These are phyloP conservation scores for Leptinotarsa tumamoca DNA, from an alignment of 2,888 invertebrate genomes.

Conservation along the genomic window DNA sequence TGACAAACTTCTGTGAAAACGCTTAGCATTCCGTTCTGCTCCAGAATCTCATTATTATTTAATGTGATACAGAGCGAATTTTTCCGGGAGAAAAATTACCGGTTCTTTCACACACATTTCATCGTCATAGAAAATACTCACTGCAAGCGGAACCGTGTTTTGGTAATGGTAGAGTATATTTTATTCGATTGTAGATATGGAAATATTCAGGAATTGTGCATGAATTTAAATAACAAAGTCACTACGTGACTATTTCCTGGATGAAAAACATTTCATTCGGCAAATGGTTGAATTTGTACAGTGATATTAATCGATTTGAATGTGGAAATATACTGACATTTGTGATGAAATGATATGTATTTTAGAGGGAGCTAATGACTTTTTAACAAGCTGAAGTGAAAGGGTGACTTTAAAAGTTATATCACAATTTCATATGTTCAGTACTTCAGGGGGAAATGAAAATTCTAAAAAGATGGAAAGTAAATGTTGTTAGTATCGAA, in stretches of 20 bases:
- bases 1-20: slow-evolving; percentile 6
- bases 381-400: no score
- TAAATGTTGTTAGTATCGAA: no score
- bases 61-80: slow-evolving; percentile 10
- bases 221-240: slow-evolving; percentile 26
- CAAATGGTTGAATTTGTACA: neutral
- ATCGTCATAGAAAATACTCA: slow-evolving; percentile 5
- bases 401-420: no score
- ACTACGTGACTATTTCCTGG: slow-evolving; percentile 16
- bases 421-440: no score
- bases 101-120: slow-evolving; percentile 7
- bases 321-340: neutral
- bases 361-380: no score
- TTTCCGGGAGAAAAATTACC: slow-evolving; percentile 9
- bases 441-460: no score
- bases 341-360: no score
- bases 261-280: slow-evolving; percentile 8
- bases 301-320: neutral
- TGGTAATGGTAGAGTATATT: slow-evolving; percentile 21
- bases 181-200: slow-evolving; percentile 17
- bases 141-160: slow-evolving; percentile 24
- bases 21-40: slow-evolving; percentile 9
- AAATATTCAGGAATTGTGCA: slow-evolving; percentile 21
- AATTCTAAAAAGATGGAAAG: no score
- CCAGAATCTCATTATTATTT: slow-evolving; percentile 11